phyloP scores from a whole-genome alignment of 2,888 invertebrate genomes.

The Synergus umbraculus region DNA sequence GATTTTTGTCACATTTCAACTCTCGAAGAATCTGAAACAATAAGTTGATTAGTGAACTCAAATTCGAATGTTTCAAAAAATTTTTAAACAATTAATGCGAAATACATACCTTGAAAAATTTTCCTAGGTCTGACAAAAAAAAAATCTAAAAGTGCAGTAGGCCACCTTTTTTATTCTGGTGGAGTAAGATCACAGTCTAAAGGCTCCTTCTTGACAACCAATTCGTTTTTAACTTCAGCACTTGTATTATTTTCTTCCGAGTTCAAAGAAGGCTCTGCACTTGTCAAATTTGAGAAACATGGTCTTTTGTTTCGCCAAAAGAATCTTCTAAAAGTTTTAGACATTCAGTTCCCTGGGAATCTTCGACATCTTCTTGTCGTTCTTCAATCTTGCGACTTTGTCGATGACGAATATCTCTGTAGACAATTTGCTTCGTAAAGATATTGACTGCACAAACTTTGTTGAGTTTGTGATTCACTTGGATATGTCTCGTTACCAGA shows the following conservation, averaged over 20 bases:
- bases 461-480: conserved; percentile 12
- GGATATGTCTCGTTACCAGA: conserved; percentile 8
- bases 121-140: not conserved
- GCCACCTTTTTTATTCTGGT: not conserved
- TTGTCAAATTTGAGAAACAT: not conserved
- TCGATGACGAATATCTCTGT: conserved; percentile 11
- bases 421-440: conserved; percentile 30
- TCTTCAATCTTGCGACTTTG: not conserved
- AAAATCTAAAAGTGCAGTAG: not conserved
- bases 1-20: not conserved
- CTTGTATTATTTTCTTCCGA: not conserved
- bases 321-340: not conserved
- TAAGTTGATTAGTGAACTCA: not conserved
- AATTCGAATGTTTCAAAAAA: not conserved
- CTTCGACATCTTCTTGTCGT: not conserved
- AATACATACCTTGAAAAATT: conserved; percentile 5
- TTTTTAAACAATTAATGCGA: not conserved
- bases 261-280: not conserved
- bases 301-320: not conserved
- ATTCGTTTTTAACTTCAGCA: not conserved
- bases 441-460: conserved; percentile 25
- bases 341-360: not conserved
- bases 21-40: not conserved
- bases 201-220: not conserved
- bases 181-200: not conserved